Conservation (phyloP, 2,113 vertebrate genomes). For the Pteropus alecto region DNA sequence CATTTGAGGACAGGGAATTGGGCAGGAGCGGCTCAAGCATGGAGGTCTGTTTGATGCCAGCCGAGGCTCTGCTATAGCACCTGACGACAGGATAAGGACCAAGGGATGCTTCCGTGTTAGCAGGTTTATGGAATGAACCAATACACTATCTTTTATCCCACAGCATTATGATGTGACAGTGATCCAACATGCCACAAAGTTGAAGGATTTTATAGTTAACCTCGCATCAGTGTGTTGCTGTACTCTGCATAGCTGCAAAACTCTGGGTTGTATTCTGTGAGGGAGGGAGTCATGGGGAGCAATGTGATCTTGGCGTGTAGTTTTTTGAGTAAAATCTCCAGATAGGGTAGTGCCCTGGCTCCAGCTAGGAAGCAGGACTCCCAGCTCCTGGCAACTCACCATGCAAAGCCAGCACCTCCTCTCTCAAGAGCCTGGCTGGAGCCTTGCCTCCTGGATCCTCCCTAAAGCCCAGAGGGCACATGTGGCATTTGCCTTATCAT, state of each 20-base stretch:
- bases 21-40: not conserved
- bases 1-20: not conserved
- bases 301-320: not conserved
- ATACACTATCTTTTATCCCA: not conserved
- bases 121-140: no score
- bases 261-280: not conserved
- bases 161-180: not conserved
- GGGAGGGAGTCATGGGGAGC: not conserved
- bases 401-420: not conserved
- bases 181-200: not conserved
- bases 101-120: not conserved
- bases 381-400: not conserved
- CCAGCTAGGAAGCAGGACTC: not conserved
- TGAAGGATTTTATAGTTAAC: not conserved
- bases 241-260: not conserved
- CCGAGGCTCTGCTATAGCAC: accelerated
- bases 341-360: not conserved
- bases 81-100: not conserved
- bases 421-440: not conserved
- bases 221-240: accelerated
- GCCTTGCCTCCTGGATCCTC: not conserved
- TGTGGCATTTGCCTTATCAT: not conserved
- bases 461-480: not conserved
- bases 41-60: accelerated
- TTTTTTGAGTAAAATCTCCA: not conserved